Conservation (phyloP, 1,140 invertebrate genomes). For the Planococcus citri region DNA sequence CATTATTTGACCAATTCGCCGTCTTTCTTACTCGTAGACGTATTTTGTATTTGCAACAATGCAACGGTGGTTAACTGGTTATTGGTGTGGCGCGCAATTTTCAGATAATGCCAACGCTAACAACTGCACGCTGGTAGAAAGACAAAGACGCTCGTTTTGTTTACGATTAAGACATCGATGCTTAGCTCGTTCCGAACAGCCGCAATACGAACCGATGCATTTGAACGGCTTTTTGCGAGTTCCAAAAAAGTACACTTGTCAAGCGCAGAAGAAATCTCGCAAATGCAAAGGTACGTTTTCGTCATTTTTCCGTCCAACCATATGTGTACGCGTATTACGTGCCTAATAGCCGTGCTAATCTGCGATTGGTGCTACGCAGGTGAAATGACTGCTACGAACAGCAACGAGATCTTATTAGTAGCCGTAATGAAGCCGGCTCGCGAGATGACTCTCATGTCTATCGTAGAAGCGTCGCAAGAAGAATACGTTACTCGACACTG, state of each 20-base stretch:
- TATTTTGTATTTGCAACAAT: no score
- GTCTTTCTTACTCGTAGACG: no score
- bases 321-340: background rate
- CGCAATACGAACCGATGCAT: constrained; percentile 51
- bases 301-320: background rate
- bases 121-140: constrained; percentile 29
- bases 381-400: constrained; percentile 17
- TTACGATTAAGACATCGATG: constrained; percentile 49
- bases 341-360: background rate
- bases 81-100: no score
- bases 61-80: no score
- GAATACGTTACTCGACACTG: constrained; percentile 75
- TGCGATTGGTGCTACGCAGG: background rate
- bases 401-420: constrained; percentile 48
- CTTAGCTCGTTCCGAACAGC: constrained; percentile 47
- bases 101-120: constrained; percentile 27
- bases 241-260: constrained; percentile 13
- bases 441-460: constrained; percentile 49
- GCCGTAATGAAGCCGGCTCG: constrained; percentile 49
- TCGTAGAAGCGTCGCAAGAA: constrained; percentile 60
- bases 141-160: constrained; percentile 34
- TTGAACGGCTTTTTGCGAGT: constrained; percentile 39
- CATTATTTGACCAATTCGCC: no score
- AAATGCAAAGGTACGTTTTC: constrained; percentile 23
- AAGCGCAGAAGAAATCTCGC: background rate